Evolutionary conservation across 2,113 vertebrate species (phyloP), one percentile per base, ranked within the genome.

Genomic region (Antigone vipio): DNA sequence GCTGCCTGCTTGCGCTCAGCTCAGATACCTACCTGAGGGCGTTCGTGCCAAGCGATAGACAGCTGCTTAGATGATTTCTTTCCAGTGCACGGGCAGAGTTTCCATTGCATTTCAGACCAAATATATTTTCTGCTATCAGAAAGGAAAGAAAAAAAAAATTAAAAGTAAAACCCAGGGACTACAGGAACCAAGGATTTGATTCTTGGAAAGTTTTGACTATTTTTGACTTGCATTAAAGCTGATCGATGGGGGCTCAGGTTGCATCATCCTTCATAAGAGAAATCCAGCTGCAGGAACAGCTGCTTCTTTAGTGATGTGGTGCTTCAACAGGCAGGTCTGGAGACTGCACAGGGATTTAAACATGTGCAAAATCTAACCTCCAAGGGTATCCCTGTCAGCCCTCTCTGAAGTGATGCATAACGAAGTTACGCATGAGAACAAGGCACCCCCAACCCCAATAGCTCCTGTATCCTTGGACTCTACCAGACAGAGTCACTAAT

Each of bases 301-400:
- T 69, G 3, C 45, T 38, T n/a, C 58, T 64, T 42, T 15, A 21
- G 44, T 6, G 18, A 53, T 20, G n/a, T 30, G 55, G 42, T 9
- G 4, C 42, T 81, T 49, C 47, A 26, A n/a, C 8, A 53, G 35
- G 38, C 45, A 47, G 38, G 42, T 35, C 32, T 76, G 2, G 55
- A 60, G 66, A 40, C 3, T 1, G 6, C 27, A 18, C 6, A 45
- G 55, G 12, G 26, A 27, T 55, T 53, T 85, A 27, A 71, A 76
- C 5, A 53, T 0, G 0, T 20, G 7, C 8, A n/a, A n/a, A 64
- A 55, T 22, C 1, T 11, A 69, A 18, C 17, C 35, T 79, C 30
- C n/a, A 7, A n/a, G 38, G 45, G 17, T 69, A 30, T 7, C 12
- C 34, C 13, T 1, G 1, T 40, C 60, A 68, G 23, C 44, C 16